phyloP scores from a whole-genome alignment of 2,888 invertebrate genomes.

The Monoplex corrugatus region DNA sequence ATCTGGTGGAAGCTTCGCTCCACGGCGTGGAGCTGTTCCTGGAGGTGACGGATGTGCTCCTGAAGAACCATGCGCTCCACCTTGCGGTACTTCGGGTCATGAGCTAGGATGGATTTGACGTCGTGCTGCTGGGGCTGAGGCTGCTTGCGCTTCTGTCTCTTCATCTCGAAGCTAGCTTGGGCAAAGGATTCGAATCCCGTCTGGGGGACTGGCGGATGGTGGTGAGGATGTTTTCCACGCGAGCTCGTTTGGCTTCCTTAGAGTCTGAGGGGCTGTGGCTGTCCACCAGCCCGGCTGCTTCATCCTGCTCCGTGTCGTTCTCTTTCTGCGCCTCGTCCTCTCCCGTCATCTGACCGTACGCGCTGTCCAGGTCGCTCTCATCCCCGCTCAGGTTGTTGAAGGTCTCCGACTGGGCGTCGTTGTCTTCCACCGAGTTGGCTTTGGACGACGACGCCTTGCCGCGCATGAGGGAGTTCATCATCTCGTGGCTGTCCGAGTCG shows the following conservation, averaged over 20 bases:
- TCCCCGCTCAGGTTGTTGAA: constrained; percentile 53
- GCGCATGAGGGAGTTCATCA: constrained; percentile 47
- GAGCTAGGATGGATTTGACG: constrained; percentile 42
- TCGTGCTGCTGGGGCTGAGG: constrained; percentile 96
- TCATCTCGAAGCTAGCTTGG: constrained; percentile 60
- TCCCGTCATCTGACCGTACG: constrained; percentile 1
- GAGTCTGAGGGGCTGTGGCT: constrained; percentile 56
- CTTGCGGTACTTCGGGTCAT: constrained; percentile 65
- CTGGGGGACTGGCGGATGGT: constrained; percentile 88
- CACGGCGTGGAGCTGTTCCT: constrained; percentile 94
- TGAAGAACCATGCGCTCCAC: constrained; percentile 86
- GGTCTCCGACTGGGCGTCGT: constrained; percentile 66
- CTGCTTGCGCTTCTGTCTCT: constrained; percentile 89
- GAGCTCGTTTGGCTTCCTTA: constrained; percentile 90
- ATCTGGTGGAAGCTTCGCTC: constrained; percentile 53
- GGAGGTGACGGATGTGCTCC: constrained; percentile 92
- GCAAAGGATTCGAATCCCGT: constrained; percentile 41
- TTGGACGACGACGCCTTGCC: constrained; percentile 46
- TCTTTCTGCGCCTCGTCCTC: constrained; percentile 40
- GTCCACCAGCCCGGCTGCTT: constrained; percentile 3
- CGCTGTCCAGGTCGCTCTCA: constrained; percentile 48
- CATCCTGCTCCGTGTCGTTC: constrained; percentile 42
- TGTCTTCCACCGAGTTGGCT: constrained; percentile 54
- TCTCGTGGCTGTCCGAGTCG: constrained; percentile 49
- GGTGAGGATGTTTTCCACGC: constrained; percentile 97